Conservation (phyloP, 2,888 invertebrate species). For the Ommatoiulus sabulosus region DNA sequence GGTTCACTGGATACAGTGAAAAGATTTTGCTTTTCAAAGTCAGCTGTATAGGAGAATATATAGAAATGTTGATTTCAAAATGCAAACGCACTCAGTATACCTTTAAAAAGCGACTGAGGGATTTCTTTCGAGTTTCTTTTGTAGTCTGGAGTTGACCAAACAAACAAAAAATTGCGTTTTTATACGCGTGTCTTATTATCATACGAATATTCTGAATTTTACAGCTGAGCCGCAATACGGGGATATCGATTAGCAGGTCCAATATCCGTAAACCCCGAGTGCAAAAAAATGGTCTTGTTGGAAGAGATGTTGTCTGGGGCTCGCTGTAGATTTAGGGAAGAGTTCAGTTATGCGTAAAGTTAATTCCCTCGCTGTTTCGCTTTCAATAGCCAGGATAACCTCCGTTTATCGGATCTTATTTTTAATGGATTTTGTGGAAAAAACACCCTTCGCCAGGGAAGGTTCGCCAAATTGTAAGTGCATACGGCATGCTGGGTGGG, state of each 20-base stretch:
- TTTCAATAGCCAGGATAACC: conserved; percentile 34
- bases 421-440: conserved; percentile 24
- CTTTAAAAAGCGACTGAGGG: not conserved
- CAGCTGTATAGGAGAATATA: not conserved
- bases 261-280: not conserved
- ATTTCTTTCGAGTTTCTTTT: conserved; percentile 23
- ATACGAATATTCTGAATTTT: not conserved
- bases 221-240: not conserved
- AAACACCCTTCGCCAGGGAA: not conserved
- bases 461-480: not conserved
- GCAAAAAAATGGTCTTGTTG: not conserved
- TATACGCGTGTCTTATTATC: not conserved
- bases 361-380: conserved; percentile 42
- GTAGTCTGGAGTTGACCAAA: conserved; percentile 3
- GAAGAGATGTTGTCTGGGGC: not conserved
- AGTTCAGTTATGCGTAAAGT: conserved; percentile 47
- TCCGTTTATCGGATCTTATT: conserved; percentile 34
- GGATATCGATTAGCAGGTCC: conserved; percentile 15
- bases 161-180: conserved; percentile 25
- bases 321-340: conserved; percentile 25
- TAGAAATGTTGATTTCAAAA: conserved; percentile 41
- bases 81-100: not conserved
- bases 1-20: conserved; percentile 45
- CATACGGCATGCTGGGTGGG: not conserved
- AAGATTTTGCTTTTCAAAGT: conserved; percentile 29